Percentiles rank a stretch among this genome's conserved stretches.
These are phyloP conservation scores for Saccopteryx bilineata DNA, from an alignment of 2,113 vertebrate species.

Conservation along the genomic window DNA sequence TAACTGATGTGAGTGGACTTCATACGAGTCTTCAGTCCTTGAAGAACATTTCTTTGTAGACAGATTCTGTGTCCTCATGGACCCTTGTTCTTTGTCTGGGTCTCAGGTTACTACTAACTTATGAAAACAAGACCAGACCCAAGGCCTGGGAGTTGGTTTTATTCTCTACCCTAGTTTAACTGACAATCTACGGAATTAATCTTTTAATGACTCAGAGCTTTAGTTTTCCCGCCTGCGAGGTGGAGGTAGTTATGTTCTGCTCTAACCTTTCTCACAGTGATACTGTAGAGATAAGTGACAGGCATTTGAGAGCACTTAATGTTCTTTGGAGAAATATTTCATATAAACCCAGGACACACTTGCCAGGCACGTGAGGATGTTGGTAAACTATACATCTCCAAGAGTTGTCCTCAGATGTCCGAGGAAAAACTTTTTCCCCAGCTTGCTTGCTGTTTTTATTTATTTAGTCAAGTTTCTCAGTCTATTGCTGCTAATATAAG, in stretches of 20 bases:
- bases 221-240: background rate
- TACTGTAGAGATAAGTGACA: constrained; percentile 16
- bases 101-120: background rate
- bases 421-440: background rate
- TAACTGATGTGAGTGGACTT: background rate
- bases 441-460: background rate
- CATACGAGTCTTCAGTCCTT: background rate
- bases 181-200: background rate
- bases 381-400: background rate
- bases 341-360: background rate
- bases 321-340: constrained; percentile 5
- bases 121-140: background rate
- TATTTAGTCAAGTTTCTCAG: background rate
- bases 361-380: background rate
- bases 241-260: background rate
- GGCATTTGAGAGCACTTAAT: constrained; percentile 36
- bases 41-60: background rate
- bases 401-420: background rate
- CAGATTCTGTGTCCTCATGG: background rate
- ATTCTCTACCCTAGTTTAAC: background rate
- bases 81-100: background rate
- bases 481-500: constrained; percentile 28
- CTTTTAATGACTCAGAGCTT: background rate
- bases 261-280: background rate
- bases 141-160: background rate